Percentiles rank a stretch among this genome's conserved stretches.
Conservation (phyloP, 2,888 invertebrate species). For the Parthenolecanium corni region DNA sequence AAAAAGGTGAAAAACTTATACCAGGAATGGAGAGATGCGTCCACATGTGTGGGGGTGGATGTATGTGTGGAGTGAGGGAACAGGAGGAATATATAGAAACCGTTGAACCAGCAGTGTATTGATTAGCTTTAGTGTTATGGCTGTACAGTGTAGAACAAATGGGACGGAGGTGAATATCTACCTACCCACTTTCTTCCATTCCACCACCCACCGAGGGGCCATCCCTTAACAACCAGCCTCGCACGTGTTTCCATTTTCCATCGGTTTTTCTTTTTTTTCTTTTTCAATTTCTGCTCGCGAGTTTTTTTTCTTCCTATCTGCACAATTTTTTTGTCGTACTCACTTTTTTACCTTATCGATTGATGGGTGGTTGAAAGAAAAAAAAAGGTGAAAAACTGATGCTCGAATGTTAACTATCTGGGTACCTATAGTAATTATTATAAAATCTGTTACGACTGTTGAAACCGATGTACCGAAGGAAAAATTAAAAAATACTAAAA, state of each 20-base stretch:
- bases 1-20: too few species aligned
- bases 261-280: too few species aligned
- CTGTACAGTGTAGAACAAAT: constrained; percentile 21
- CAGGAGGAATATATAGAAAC: not conserved
- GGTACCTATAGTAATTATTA: too few species aligned
- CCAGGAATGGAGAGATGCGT: too few species aligned
- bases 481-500: too few species aligned
- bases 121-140: constrained; percentile 21
- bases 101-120: constrained; percentile 17
- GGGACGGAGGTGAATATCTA: constrained; percentile 17
- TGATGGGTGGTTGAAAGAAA: not conserved
- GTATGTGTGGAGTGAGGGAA: not conserved
- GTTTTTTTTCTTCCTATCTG: not conserved
- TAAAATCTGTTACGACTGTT: too few species aligned
- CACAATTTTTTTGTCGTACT: not conserved
- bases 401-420: too few species aligned
- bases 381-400: too few species aligned
- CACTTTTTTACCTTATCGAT: not conserved
- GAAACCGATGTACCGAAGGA: too few species aligned
- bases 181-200: constrained; percentile 3
- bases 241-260: constrained; percentile 16
- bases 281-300: constrained; percentile 1
- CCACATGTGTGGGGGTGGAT: not conserved
- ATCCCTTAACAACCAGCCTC: constrained; percentile 2
- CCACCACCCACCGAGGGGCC: not conserved